Percentiles rank a stretch among this genome's conserved stretches.
phyloP scores from a whole-genome alignment of 2,888 invertebrate species.

The Agrotis puta region DNA sequence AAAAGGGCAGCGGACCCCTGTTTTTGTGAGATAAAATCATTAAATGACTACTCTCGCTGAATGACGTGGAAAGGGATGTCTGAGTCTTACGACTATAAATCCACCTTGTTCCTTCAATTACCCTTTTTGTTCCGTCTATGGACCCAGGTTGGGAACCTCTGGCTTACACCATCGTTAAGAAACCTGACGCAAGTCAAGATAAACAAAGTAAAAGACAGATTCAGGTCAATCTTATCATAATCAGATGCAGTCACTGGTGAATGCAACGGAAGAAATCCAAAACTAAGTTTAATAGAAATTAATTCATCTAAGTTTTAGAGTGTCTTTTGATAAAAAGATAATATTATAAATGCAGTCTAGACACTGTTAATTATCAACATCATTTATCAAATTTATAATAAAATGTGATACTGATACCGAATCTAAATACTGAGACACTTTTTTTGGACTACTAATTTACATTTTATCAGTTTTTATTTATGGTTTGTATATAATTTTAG shows the following conservation, averaged over 20 bases:
- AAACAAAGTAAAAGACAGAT: slow-evolving; percentile 41
- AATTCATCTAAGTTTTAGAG: background rate
- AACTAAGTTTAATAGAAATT: background rate
- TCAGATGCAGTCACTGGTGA: slow-evolving; percentile 23
- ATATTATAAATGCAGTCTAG: slow-evolving; percentile 19
- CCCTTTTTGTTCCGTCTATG: too few relatives aligned
- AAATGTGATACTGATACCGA: background rate
- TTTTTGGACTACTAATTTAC: slow-evolving; percentile 22
- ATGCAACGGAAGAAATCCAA: slow-evolving; percentile 32
- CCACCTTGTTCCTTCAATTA: too few relatives aligned
- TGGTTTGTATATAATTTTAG: too few relatives aligned
- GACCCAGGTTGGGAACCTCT: too few relatives aligned
- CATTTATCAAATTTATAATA: slow-evolving; percentile 1
- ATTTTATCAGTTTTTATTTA: slow-evolving; percentile 7
- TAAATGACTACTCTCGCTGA: too few relatives aligned
- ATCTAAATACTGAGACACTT: background rate
- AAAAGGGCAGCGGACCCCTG: too few relatives aligned
- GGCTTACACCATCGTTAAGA: slow-evolving; percentile 16
- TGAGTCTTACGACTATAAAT: too few relatives aligned
- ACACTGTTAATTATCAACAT: slow-evolving; percentile 8
- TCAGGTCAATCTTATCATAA: slow-evolving; percentile 41
- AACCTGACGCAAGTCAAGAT: slow-evolving; percentile 36
- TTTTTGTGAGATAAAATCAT: too few relatives aligned
- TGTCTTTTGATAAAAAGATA: background rate
- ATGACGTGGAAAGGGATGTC: too few relatives aligned